Evolutionary conservation across 2,888 invertebrate genomes (phyloP), one percentile per base, ranked within the genome.

Genomic region (Acanthoscelides obtectus): DNA sequence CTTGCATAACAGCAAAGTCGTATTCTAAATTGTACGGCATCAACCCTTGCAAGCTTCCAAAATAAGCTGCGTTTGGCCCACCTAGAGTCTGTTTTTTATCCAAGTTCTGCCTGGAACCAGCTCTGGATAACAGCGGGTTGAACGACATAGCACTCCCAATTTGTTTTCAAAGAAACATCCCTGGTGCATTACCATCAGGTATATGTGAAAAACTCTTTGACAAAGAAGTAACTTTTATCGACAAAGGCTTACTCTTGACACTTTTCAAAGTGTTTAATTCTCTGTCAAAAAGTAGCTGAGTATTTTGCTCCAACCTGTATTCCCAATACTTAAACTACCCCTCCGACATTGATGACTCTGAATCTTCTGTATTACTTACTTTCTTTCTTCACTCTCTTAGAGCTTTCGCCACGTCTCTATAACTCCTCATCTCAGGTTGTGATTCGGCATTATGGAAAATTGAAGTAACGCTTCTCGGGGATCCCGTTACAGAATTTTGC

Each of bases 291-390:
- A 96, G 82, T 82, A 95, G 87, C 82, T 95, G 95, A 0, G 95
- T 95, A 80, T 96, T 96, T 83, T 95, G 94, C 81, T 96, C 96
- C 68, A 96, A 85, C 94, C 96, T 95, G 80, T 96, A 96, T 79
- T 96, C 96, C 96, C 96, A 96, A 82, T 95, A 96, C 82, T 95
- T 93, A 81, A 94, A 95, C 82, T 95, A 95, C 83, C 96, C 96
- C 80, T 95, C 95, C 0, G 93, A 92, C 72, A 92, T 87, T 8
- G 87, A 88, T 0, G 87, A 89, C 82, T 88, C 89, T 2, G 87
- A 87, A 79, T 89, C 89, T 70, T 88, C 88, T 81, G 88, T 86
- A 64, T 79, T 80, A 45, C 80, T 81, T 73, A 90, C 90, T 84
- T 90, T 89, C 79, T 92, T 91, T 20, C 90, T 87, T 66, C 89